These are phyloP conservation scores for Drosophila koepferae DNA, from an alignment of 2,888 invertebrate species.

Conservation along the genomic window DNA sequence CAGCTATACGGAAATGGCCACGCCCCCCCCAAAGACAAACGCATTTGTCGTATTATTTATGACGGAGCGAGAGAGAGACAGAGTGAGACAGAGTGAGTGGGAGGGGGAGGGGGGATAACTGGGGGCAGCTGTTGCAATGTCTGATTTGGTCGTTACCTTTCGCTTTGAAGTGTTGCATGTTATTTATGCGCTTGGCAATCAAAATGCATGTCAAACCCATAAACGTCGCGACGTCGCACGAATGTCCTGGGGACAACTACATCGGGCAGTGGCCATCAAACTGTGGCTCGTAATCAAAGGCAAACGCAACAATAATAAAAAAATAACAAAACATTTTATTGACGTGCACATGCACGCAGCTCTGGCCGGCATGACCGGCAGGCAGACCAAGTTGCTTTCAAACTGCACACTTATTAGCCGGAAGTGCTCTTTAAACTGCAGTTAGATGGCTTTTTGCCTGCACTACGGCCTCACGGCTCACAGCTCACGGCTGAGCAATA, in stretches of 20 bases:
- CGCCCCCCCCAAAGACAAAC: slow-evolving; percentile 69
- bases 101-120: neutral
- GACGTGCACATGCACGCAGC: slow-evolving; percentile 19
- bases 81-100: neutral
- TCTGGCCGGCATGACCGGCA: neutral
- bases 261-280: slow-evolving; percentile 61
- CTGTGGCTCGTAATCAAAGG: slow-evolving; percentile 67
- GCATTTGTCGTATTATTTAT: slow-evolving; percentile 80
- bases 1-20: slow-evolving; percentile 57
- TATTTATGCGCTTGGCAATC: slow-evolving; percentile 68
- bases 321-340: slow-evolving; percentile 54
- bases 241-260: neutral
- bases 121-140: slow-evolving; percentile 53
- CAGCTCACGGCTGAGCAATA: neutral
- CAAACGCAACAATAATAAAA: slow-evolving; percentile 47
- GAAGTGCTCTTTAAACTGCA: slow-evolving; percentile 47
- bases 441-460: slow-evolving; percentile 22
- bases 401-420: slow-evolving; percentile 46
- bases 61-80: slow-evolving; percentile 24
- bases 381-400: slow-evolving; percentile 13
- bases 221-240: slow-evolving; percentile 32
- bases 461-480: neutral
- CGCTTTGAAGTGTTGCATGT: slow-evolving; percentile 71
- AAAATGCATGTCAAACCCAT: slow-evolving; percentile 74
- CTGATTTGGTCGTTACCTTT: slow-evolving; percentile 66